A percentile compares a stretch with the other conserved stretches of the same genome.
Evolutionary conservation across 2,888 invertebrate genomes (phyloP).

Genomic region (Tipula helvola): DNA sequence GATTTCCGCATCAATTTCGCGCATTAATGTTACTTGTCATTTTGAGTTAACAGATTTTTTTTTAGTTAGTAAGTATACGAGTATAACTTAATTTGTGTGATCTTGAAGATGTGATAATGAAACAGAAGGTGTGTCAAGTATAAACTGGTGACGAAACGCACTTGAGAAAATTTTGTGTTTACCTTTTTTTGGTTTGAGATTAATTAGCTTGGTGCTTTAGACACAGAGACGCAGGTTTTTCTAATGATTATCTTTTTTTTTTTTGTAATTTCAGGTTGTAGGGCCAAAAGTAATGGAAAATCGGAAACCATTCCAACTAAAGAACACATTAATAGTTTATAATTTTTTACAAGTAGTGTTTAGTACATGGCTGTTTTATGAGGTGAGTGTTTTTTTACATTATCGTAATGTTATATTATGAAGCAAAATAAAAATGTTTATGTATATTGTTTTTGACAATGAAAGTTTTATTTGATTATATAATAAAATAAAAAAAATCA

Average conservation of each 20-base stretch:
- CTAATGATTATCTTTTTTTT: conserved; percentile 5
- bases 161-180: too few species aligned
- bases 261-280: conserved; percentile 45
- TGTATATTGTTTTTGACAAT: not conserved
- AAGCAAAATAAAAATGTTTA: not conserved
- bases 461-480: not conserved
- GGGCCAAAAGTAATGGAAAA: conserved; percentile 87
- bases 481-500: not conserved
- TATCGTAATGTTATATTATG: not conserved
- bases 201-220: not conserved
- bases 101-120: not conserved
- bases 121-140: not conserved
- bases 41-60: not conserved
- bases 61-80: not conserved
- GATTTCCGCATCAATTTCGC: not conserved
- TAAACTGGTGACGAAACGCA: not conserved
- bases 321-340: conserved; percentile 64
- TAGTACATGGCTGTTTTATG: conserved; percentile 81
- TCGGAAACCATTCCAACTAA: conserved; percentile 75
- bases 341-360: conserved; percentile 83
- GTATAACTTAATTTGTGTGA: not conserved
- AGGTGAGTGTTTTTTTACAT: conserved; percentile 48
- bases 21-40: not conserved
- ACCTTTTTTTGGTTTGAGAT: not conserved
- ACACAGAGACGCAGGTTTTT: too few species aligned